phyloP scores from a whole-genome alignment of 2,797 vertebrate genomes.

The Phalloptychus januarius region DNA sequence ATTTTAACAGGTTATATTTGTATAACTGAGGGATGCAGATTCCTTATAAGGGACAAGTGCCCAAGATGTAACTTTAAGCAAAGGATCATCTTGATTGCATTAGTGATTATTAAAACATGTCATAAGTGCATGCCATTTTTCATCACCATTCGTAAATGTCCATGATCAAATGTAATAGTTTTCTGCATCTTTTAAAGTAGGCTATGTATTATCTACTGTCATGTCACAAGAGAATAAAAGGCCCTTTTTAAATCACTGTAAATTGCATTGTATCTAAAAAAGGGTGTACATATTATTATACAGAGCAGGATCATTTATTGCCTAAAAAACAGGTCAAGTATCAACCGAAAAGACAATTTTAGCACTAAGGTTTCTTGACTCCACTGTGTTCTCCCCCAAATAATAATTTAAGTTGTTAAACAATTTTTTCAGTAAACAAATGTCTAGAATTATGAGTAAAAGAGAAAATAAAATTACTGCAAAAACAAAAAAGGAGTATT shows the following conservation, averaged over 20 bases:
- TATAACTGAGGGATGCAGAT: slow-evolving; percentile 11
- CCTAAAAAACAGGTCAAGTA: slow-evolving; percentile 8
- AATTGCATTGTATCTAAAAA: slow-evolving; percentile 16
- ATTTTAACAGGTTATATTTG: slow-evolving; percentile 32
- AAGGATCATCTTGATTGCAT: not conserved
- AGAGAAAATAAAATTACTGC: not conserved
- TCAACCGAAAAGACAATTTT: slow-evolving; percentile 16
- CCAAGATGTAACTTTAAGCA: not conserved
- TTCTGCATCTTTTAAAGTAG: slow-evolving; percentile 6
- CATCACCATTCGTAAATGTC: not conserved
- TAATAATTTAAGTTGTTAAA: not conserved
- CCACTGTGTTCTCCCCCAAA: not conserved
- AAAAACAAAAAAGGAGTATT: slow-evolving; percentile 35
- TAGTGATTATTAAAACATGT: not conserved
- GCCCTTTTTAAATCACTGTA: slow-evolving; percentile 12
- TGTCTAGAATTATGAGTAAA: not conserved
- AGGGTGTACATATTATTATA: not conserved
- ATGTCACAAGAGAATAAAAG: not conserved
- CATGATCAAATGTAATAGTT: not conserved
- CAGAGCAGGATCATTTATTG: not conserved
- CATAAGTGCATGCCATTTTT: not conserved
- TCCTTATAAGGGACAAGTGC: not conserved
- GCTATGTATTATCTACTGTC: not conserved
- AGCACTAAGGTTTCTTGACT: not conserved
- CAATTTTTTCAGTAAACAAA: not conserved